These are phyloP conservation scores for Hafferia zeledoni DNA, from an alignment of 2,797 vertebrate genomes.

Conservation along the genomic window DNA sequence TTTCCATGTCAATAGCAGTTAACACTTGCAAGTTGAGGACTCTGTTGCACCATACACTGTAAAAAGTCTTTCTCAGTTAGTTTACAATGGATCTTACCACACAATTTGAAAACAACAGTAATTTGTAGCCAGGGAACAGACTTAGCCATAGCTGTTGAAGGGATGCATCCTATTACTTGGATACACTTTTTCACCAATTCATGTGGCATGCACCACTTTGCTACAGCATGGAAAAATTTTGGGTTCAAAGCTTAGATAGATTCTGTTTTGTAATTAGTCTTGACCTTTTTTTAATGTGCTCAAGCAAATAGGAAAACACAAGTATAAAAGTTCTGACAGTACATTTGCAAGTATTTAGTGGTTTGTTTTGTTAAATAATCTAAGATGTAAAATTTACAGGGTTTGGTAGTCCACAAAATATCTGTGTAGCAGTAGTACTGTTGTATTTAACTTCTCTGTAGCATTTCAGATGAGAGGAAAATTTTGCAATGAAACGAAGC, in stretches of 20 bases:
- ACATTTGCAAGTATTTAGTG: conserved; percentile 2
- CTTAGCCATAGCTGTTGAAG: neutral
- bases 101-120: neutral
- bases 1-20: neutral
- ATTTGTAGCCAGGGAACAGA: neutral
- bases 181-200: neutral
- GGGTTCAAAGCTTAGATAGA: neutral
- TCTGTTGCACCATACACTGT: neutral
- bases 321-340: neutral
- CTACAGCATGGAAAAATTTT: neutral
- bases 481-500: neutral
- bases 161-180: neutral
- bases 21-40: neutral
- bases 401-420: neutral
- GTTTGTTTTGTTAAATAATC: neutral
- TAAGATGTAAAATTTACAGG: neutral
- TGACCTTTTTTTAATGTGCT: neutral
- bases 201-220: neutral
- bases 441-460: neutral
- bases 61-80: neutral
- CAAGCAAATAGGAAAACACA: neutral
- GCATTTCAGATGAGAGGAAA: neutral
- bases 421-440: neutral
- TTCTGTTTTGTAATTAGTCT: neutral
- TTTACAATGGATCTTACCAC: neutral